A percentile compares a stretch with the other conserved stretches of the same genome.
phyloP scores from a whole-genome alignment of 2,888 invertebrate genomes.

The Ornithoptera alexandrae region DNA sequence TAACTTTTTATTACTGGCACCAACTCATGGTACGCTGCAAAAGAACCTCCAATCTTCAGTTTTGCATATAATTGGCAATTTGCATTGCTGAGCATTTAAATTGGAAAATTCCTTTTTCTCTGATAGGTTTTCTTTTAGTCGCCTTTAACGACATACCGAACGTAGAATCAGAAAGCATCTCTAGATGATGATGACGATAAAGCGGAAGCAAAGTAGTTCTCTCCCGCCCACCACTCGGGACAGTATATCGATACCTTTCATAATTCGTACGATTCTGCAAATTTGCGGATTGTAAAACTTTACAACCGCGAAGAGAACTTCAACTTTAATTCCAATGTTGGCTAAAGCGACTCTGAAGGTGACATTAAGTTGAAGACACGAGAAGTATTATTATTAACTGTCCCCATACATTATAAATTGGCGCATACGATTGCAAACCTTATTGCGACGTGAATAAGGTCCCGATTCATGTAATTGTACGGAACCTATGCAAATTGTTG shows the following conservation, averaged over 20 bases:
- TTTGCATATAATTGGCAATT: too few relatives aligned
- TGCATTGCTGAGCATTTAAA: too few relatives aligned
- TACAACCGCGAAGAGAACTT: conserved; percentile 33
- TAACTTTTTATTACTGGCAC: too few relatives aligned
- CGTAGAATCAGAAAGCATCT: too few relatives aligned
- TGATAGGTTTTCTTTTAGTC: too few relatives aligned
- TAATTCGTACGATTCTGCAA: conserved; percentile 23
- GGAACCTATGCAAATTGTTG: conserved; percentile 33
- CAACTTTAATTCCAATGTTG: conserved; percentile 38
- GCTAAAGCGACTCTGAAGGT: conserved; percentile 31
- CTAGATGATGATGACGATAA: too few relatives aligned
- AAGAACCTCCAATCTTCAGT: too few relatives aligned
- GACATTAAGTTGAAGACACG: conserved; percentile 30
- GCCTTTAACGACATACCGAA: too few relatives aligned
- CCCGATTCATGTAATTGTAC: not conserved
- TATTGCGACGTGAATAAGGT: not conserved
- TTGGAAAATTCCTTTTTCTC: too few relatives aligned
- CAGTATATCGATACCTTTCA: conserved; percentile 12
- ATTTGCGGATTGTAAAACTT: conserved; percentile 39
- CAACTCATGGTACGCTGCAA: too few relatives aligned
- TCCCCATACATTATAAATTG: not conserved
- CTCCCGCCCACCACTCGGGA: too few relatives aligned
- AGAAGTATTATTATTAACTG: conserved; percentile 29
- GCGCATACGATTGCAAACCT: conserved; percentile 5
- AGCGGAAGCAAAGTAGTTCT: too few relatives aligned